These are phyloP conservation scores for Phymorhynchus buccinoides DNA, from an alignment of 1,140 invertebrate genomes.

Conservation along the genomic window DNA sequence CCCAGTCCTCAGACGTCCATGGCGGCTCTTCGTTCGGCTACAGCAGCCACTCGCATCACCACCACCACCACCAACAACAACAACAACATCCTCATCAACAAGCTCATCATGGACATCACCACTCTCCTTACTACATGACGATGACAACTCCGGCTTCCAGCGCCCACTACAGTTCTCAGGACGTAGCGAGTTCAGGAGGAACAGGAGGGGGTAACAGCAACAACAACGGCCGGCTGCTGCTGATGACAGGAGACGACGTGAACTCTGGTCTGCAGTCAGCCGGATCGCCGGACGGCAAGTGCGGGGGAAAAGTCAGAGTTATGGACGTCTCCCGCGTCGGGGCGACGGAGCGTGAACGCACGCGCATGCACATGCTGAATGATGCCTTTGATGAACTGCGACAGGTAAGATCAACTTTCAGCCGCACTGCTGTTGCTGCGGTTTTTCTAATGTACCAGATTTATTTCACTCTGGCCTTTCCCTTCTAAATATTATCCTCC, in stretches of 20 bases:
- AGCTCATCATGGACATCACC: neutral
- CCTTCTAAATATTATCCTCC: too few species aligned
- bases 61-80: conserved; percentile 5
- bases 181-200: too few species aligned
- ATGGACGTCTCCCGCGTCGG: conserved; percentile 56
- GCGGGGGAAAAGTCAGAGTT: neutral
- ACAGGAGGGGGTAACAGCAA: neutral
- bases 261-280: neutral
- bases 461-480: too few species aligned
- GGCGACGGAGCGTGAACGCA: conserved; percentile 71
- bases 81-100: neutral
- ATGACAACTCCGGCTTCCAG: neutral
- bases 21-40: neutral
- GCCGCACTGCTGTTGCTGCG: neutral
- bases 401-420: conserved; percentile 43
- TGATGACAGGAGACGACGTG: neutral
- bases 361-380: conserved; percentile 73
- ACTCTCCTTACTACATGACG: neutral
- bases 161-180: neutral
- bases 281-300: neutral
- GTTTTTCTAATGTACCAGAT: neutral
- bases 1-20: neutral
- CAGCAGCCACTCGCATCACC: neutral
- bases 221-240: neutral
- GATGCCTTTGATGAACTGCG: conserved; percentile 73